Evolutionary conservation across 2,888 invertebrate species (phyloP), one percentile per base, ranked within the genome.

Genomic region (Nomada ferruginata): DNA sequence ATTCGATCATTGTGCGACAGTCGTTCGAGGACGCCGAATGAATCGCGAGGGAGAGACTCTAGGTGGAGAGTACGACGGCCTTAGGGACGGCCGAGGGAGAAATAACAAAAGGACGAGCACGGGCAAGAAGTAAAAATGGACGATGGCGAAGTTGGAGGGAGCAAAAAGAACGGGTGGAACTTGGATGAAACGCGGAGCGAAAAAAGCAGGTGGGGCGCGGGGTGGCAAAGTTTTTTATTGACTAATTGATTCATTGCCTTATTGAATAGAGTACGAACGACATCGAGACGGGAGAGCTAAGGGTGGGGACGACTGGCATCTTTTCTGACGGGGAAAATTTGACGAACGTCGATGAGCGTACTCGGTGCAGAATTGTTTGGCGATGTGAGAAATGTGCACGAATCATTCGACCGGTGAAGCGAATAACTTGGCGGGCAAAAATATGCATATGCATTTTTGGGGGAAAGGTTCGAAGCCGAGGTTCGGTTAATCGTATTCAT

Each of bases 201-300:
- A 20, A 42, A 55, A 20, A 23, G 36, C 15, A 36, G 47, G 26
- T 20, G 50, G 10, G 29, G 53, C 50, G 66, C n/a, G 26, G 47
- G 36, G 26, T 47, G 57, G 18, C 15, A 55, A 44, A 76, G 60
- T 36, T 61, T 82, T 77, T 75, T 78, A 77, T 74, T 53, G 74
- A 63, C 75, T 83, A 83, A 83, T 83, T 83, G 78, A 82, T 83
- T 83, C 83, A 75, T 82, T 83, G 82, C 74, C 68, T 78, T 55
- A 77, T 83, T 60, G 69, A 75, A 78, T 78, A 74, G 70, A 50
- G 59, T 36, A 18, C 52, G 10, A 60, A 63, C 65, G 74, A 69
- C 60, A 73, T 69, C 55, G 70, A 53, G 36, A 36, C 13, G 13
- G 44, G n/a, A 42, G 11, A 26, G 66, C 11, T 11, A 44, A 42